A percentile compares a stretch with the other conserved stretches of the same genome.
Conservation (phyloP, 2,113 vertebrate species). For the Lutjanus erythropterus region DNA sequence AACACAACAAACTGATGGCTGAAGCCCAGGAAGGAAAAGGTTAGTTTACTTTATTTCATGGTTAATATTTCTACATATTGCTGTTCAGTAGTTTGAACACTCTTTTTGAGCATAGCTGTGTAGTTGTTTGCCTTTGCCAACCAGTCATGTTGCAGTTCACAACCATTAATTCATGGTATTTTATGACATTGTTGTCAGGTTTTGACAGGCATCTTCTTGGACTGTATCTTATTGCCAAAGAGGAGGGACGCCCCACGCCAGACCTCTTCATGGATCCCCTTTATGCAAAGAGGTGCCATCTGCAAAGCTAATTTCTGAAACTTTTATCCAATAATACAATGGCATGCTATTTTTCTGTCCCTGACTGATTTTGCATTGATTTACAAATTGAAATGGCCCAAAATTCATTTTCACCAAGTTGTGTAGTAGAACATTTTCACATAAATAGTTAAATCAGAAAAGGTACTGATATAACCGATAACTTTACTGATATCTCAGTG, state of each 20-base stretch:
- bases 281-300: slow-evolving; percentile 90
- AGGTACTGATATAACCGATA: background rate
- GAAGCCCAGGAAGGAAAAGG: slow-evolving; percentile 94
- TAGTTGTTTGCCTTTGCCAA: background rate
- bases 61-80: no score
- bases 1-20: slow-evolving; percentile 93
- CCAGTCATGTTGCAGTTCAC: no score
- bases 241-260: slow-evolving; percentile 90
- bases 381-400: no score
- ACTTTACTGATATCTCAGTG: background rate
- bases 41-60: slow-evolving; percentile 63
- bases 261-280: slow-evolving; percentile 92
- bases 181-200: slow-evolving; percentile 80
- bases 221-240: slow-evolving; percentile 90
- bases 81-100: no score
- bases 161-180: background rate
- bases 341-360: no score
- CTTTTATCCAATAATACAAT: no score
- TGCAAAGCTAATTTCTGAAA: background rate
- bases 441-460: no score
- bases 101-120: no score
- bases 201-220: slow-evolving; percentile 97
- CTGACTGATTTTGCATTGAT: no score
- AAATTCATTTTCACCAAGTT: background rate
- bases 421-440: background rate